phyloP scores from a whole-genome alignment of 2,797 vertebrate species.

The Sebastes iracundus region DNA sequence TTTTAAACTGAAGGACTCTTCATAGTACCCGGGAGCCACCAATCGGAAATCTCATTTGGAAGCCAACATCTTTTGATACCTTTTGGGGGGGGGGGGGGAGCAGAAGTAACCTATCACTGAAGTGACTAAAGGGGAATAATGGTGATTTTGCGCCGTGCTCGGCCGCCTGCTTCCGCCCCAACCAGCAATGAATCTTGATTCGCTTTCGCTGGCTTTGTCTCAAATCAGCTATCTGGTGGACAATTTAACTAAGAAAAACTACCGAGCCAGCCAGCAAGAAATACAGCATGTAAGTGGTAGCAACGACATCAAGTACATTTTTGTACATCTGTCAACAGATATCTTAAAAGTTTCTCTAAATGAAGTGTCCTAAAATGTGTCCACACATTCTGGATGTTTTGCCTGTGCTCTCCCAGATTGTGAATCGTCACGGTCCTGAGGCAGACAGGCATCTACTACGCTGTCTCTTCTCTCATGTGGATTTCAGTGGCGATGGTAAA shows the following conservation, averaged over 20 bases:
- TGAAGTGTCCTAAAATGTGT: background rate
- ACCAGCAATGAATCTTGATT: conserved; percentile 99
- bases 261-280: conserved; percentile 99
- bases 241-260: conserved; percentile 99
- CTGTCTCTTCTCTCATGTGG: conserved; percentile 99
- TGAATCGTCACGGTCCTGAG: conserved; percentile 99
- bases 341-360: background rate
- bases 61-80: conserved; percentile 79
- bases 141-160: conserved; percentile 99
- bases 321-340: background rate
- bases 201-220: conserved; percentile 99
- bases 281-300: conserved; percentile 98
- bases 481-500: conserved; percentile 99
- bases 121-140: conserved; percentile 99
- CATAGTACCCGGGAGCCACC: conserved; percentile 82
- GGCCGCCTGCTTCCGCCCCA: conserved; percentile 99
- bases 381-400: background rate
- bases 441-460: conserved; percentile 99
- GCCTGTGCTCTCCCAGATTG: conserved; percentile 86
- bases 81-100: conserved; percentile 87
- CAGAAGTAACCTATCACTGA: conserved; percentile 98
- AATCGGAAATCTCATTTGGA: conserved; percentile 78
- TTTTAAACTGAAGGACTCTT: conserved; percentile 85
- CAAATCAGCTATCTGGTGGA: conserved; percentile 99
- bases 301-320: background rate